Evolutionary conservation across 1,140 invertebrate genomes (phyloP).

Genomic region (Trichomalopsis sarcophagae): DNA sequence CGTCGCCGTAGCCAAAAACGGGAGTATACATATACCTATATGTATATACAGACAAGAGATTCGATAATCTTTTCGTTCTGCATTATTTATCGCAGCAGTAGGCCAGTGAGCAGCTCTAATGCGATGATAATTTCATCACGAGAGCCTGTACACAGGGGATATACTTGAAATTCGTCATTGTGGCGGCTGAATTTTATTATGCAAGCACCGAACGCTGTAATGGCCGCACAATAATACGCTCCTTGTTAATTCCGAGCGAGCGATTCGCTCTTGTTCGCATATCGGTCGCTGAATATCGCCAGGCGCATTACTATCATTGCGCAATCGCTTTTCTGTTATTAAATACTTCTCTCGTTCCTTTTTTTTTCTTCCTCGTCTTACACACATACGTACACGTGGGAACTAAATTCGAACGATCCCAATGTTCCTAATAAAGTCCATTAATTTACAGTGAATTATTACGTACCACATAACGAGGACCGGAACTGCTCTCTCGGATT

Average conservation of each 20-base stretch:
- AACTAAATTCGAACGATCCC: too few species aligned
- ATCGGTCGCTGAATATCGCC: slow-evolving; percentile 9
- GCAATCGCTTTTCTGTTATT: background rate
- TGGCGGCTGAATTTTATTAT: background rate
- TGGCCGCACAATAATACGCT: background rate
- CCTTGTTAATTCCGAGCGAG: background rate
- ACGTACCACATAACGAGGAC: too few species aligned
- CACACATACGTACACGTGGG: background rate
- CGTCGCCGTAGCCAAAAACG: background rate
- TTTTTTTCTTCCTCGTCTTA: background rate
- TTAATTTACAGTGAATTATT: too few species aligned
- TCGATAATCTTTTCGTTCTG: slow-evolving; percentile 6
- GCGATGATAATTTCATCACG: slow-evolving; percentile 27
- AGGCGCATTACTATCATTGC: background rate
- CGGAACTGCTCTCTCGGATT: too few species aligned
- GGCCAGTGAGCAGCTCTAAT: background rate
- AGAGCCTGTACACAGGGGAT: background rate
- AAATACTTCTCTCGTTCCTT: background rate
- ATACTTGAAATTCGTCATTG: slow-evolving; percentile 33
- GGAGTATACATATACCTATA: background rate
- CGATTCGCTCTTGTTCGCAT: slow-evolving; percentile 12
- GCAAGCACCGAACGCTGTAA: background rate
- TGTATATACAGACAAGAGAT: background rate
- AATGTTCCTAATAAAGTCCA: too few species aligned
- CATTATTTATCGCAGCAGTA: slow-evolving; percentile 14